A percentile compares a stretch with the other conserved stretches of the same genome.
These are phyloP conservation scores for Phenganax subtilis DNA, from an alignment of 92 coral and sea anemone species.

Conservation along the genomic window DNA sequence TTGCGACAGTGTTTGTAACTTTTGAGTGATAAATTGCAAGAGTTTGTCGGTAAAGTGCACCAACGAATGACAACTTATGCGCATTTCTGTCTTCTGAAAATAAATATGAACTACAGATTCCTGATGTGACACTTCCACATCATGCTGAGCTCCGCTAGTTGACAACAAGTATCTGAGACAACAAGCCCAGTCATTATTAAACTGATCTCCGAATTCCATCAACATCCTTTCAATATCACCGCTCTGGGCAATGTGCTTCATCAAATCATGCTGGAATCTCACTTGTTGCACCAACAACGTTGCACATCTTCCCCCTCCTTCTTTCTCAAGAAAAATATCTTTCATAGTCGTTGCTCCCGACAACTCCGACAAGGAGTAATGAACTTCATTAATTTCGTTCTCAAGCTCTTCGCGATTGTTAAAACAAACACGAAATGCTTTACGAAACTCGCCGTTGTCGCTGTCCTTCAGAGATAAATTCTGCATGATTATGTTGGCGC, in stretches of 20 bases:
- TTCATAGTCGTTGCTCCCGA: not conserved
- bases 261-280: constrained; percentile 3
- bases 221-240: constrained; percentile 2
- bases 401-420: not conserved
- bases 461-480: too few relatives aligned
- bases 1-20: not conserved
- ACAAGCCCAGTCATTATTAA: not conserved
- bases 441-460: not conserved
- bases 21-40: not conserved
- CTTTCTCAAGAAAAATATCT: not conserved
- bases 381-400: not conserved
- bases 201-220: not conserved
- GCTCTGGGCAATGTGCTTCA: not conserved
- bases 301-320: not conserved
- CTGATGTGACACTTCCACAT: not conserved
- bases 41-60: constrained; percentile 7
- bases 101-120: not conserved
- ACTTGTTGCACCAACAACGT: not conserved
- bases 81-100: not conserved
- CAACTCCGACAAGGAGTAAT: not conserved
- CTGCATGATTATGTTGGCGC: too few relatives aligned
- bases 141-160: not conserved
- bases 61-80: not conserved
- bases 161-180: not conserved
- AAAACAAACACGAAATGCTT: not conserved